A percentile compares a stretch with the other conserved stretches of the same genome.
Conservation (phyloP, 2,797 vertebrate genomes). For the Silurus aristotelis region DNA sequence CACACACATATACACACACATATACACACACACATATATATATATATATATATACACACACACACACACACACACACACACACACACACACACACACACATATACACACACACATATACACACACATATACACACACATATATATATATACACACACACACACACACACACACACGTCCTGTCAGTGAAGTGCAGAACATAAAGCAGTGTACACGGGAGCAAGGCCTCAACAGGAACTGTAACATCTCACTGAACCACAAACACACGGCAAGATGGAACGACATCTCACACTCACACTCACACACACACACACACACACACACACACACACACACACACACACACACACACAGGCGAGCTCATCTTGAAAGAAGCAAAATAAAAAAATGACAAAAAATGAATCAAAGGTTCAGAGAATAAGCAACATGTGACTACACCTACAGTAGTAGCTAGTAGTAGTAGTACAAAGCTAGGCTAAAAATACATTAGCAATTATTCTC, state of each 20-base stretch:
- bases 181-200: slow-evolving; percentile 1
- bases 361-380: neutral
- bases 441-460: too few relatives aligned
- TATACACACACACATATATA: neutral
- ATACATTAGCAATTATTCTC: too few relatives aligned
- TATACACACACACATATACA: neutral
- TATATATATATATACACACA: too few relatives aligned
- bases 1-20: neutral
- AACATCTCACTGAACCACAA: slow-evolving; percentile 9
- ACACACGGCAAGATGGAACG: slow-evolving; percentile 12
- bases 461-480: too few relatives aligned
- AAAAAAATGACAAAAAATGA: neutral
- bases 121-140: neutral
- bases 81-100: neutral
- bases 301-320: neutral
- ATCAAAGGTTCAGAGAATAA: neutral
- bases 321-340: neutral
- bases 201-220: slow-evolving; percentile 22
- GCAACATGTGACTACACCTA: neutral
- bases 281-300: slow-evolving; percentile 4
- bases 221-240: slow-evolving; percentile 20
- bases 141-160: neutral
- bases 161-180: slow-evolving; percentile 14
- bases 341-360: neutral
- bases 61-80: neutral